phyloP scores from a whole-genome alignment of 1,140 invertebrate species.

The Trachymyrmex cornetzi region DNA sequence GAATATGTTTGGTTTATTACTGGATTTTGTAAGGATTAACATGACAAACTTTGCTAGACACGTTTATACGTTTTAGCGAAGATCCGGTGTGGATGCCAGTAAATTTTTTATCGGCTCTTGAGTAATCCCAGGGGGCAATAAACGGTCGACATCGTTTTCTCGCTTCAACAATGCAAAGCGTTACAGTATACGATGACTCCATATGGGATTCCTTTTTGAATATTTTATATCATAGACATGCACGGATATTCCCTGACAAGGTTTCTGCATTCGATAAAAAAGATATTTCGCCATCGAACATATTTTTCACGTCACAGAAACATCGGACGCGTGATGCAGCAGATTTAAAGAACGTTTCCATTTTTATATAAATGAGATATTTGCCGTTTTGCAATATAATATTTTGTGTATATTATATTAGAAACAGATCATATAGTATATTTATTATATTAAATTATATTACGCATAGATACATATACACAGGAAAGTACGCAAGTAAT shows the following conservation, averaged over 20 bases:
- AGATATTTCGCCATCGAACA: slow-evolving; percentile 9
- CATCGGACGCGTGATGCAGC: background rate
- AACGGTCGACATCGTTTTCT: slow-evolving; percentile 50
- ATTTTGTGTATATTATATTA: background rate
- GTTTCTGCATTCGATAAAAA: slow-evolving; percentile 39
- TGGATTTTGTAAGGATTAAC: slow-evolving; percentile 39
- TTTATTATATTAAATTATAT: no score
- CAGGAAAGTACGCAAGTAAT: no score
- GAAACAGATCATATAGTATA: no score
- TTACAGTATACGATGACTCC: slow-evolving; percentile 9
- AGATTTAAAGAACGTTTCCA: background rate
- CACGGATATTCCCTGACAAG: slow-evolving; percentile 19
- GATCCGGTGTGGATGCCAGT: slow-evolving; percentile 27
- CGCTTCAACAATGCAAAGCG: slow-evolving; percentile 39
- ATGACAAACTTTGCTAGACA: background rate
- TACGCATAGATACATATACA: no score
- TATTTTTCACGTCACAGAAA: slow-evolving; percentile 5
- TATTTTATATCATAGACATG: slow-evolving; percentile 37
- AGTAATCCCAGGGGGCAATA: slow-evolving; percentile 48
- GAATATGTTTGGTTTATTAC: slow-evolving; percentile 31
- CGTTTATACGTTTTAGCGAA: slow-evolving; percentile 28
- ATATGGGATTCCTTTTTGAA: slow-evolving; percentile 25
- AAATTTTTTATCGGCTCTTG: slow-evolving; percentile 53
- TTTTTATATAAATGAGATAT: slow-evolving; percentile 10
- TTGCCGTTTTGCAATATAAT: background rate